Percentiles rank a stretch among this genome's conserved stretches.
Evolutionary conservation across 2,888 invertebrate species (phyloP).

Genomic region (Halictus quadricinctus): DNA sequence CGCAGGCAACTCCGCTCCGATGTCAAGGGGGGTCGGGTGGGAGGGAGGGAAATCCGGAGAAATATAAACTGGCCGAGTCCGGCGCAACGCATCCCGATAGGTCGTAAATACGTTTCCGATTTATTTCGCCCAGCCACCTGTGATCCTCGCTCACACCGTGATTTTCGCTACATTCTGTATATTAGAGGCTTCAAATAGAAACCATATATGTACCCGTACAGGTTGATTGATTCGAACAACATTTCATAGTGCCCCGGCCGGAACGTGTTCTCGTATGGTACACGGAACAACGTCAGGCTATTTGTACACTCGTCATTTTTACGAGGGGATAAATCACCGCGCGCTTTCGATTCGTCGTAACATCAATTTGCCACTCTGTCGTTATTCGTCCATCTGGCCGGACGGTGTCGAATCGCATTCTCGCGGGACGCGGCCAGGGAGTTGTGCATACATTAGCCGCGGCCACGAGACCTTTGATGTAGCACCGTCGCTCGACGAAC

Average conservation of each 20-base stretch:
- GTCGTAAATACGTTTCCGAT: neutral
- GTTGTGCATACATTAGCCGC: constrained; percentile 41
- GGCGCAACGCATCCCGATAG: neutral
- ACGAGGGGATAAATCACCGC: constrained; percentile 48
- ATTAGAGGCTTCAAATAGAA: constrained; percentile 1
- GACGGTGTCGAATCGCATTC: constrained; percentile 48
- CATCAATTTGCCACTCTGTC: constrained; percentile 56
- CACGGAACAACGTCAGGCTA: constrained; percentile 10
- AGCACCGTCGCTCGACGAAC: constrained; percentile 49
- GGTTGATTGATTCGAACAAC: constrained; percentile 20
- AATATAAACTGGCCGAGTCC: neutral
- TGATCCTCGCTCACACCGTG: neutral
- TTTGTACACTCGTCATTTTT: constrained; percentile 49
- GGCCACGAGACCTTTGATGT: constrained; percentile 59
- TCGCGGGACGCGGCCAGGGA: constrained; percentile 16
- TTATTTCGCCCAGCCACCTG: neutral
- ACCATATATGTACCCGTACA: constrained; percentile 15
- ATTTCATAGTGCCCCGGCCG: neutral
- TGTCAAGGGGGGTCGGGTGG: neutral
- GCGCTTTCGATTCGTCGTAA: constrained; percentile 48
- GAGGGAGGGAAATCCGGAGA: neutral
- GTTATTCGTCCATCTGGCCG: constrained; percentile 54
- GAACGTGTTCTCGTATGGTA: neutral
- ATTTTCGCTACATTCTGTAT: constrained; percentile 10
- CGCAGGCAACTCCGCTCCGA: neutral